phyloP scores from a whole-genome alignment of 2,113 vertebrate genomes.

The Emydura subglobosa region DNA sequence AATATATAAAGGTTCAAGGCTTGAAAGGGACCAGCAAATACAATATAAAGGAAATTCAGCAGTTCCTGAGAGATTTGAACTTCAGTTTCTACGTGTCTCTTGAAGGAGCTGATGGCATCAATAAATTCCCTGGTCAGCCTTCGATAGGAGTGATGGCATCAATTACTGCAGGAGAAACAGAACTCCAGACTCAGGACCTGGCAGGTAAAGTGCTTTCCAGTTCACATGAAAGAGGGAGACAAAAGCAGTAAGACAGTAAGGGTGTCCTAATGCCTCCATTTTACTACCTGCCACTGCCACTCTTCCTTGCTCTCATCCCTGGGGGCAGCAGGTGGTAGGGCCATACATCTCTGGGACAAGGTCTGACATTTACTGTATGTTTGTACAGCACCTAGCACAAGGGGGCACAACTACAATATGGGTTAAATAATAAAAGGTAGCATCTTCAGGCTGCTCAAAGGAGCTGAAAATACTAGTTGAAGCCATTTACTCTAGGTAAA shows the following conservation, averaged over 20 bases:
- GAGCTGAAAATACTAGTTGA: background rate
- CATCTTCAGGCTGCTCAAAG: background rate
- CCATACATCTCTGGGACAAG: background rate
- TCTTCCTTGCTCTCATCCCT: background rate
- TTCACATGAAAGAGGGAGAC: background rate
- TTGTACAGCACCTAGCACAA: background rate
- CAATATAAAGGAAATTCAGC: background rate
- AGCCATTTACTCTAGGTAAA: background rate
- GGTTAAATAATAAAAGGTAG: background rate
- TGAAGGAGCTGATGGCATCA: background rate
- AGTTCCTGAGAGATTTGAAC: background rate
- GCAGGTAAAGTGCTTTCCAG: background rate
- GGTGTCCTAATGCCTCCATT: background rate
- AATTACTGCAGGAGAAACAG: accelerated
- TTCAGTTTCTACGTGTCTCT: background rate
- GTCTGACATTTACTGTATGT: background rate
- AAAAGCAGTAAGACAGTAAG: background rate
- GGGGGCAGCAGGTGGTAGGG: background rate
- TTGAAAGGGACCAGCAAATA: conserved; percentile 28
- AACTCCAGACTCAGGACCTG: accelerated
- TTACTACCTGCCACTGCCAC: background rate
- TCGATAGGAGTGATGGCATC: accelerated
- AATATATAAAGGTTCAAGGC: background rate
- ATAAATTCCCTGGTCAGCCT: background rate
- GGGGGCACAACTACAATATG: background rate